Conservation (phyloP, 2,888 invertebrate species). For the Drosophila robusta region DNA sequence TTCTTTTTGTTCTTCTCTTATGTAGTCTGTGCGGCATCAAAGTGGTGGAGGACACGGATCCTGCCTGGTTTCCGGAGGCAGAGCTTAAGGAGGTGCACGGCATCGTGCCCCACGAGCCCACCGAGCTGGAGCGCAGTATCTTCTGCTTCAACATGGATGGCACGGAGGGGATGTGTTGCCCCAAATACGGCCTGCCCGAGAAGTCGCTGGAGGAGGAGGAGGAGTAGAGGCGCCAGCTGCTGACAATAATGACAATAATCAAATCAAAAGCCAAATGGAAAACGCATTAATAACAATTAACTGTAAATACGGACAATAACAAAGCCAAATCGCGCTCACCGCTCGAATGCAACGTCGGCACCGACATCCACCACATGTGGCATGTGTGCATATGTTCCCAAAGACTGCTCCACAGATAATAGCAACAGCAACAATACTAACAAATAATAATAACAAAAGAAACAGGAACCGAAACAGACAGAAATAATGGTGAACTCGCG, state of each 20-base stretch:
- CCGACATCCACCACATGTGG: slow-evolving; percentile 13
- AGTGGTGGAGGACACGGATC: slow-evolving; percentile 94
- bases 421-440: slow-evolving; percentile 20
- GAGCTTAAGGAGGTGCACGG: slow-evolving; percentile 95
- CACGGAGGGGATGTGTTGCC: slow-evolving; percentile 93
- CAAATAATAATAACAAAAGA: slow-evolving; percentile 7
- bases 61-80: slow-evolving; percentile 96
- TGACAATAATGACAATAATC: slow-evolving; percentile 40
- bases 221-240: slow-evolving; percentile 49
- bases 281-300: slow-evolving; percentile 27
- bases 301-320: slow-evolving; percentile 75
- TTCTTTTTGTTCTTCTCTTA: background rate
- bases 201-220: slow-evolving; percentile 85
- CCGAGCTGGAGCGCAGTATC: slow-evolving; percentile 90
- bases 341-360: slow-evolving; percentile 38
- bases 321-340: slow-evolving; percentile 38
- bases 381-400: slow-evolving; percentile 50
- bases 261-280: background rate
- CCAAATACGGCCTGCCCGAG: slow-evolving; percentile 86
- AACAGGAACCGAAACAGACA: slow-evolving; percentile 18
- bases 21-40: slow-evolving; percentile 91
- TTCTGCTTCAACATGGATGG: slow-evolving; percentile 95
- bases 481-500: slow-evolving; percentile 32
- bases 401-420: slow-evolving; percentile 63
- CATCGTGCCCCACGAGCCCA: slow-evolving; percentile 93